Evolutionary conservation across 2,888 invertebrate genomes (phyloP).

Genomic region (Noctua comes): DNA sequence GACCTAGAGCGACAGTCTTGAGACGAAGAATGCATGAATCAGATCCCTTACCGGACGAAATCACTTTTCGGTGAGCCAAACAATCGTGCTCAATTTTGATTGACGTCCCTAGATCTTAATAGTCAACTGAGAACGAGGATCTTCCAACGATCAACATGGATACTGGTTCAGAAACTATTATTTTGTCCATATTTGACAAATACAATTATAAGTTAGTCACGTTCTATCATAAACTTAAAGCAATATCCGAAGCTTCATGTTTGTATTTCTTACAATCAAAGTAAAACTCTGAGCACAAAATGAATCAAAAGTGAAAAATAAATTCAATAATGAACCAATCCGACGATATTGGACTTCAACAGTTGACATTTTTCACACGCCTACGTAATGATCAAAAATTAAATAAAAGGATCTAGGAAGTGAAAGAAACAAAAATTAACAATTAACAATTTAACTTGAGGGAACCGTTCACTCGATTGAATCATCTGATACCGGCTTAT

Average conservation of each 20-base stretch:
- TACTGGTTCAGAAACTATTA: not conserved
- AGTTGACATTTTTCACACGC: not conserved
- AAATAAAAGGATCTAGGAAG: not conserved
- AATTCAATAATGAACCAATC: not conserved
- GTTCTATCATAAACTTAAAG: not conserved
- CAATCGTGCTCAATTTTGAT: constrained; percentile 8
- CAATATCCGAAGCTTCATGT: not conserved
- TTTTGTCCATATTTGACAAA: not conserved
- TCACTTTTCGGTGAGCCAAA: not conserved
- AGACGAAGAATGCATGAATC: not conserved
- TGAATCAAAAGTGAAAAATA: not conserved
- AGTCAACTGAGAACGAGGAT: not conserved
- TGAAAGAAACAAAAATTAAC: too few species aligned
- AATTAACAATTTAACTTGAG: too few species aligned
- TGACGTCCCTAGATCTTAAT: not conserved
- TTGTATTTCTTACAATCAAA: not conserved
- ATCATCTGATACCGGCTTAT: not conserved
- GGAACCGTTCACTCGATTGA: not conserved
- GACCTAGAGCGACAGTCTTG: not conserved
- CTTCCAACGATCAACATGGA: not conserved
- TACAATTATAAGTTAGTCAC: not conserved
- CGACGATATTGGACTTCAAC: not conserved
- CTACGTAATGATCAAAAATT: not conserved
- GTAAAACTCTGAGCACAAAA: not conserved
- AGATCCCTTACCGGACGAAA: constrained; percentile 7